Conservation (phyloP, 2,888 invertebrate species). For the Spodoptera littoralis region DNA sequence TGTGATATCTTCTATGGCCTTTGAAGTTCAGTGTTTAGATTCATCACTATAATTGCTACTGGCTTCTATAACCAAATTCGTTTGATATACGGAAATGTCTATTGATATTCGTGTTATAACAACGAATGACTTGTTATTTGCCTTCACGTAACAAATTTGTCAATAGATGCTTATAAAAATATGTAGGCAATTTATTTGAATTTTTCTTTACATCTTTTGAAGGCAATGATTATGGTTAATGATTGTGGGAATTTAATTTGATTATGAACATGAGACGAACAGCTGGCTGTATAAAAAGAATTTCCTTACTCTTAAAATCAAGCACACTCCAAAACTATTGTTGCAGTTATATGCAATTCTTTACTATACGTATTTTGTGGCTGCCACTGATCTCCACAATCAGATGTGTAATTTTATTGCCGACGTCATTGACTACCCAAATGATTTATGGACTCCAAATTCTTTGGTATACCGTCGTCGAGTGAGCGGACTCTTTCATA, state of each 20-base stretch:
- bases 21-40: slow-evolving; percentile 71
- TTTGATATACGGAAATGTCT: slow-evolving; percentile 54
- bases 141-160: slow-evolving; percentile 43
- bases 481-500: slow-evolving; percentile 66
- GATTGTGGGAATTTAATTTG: slow-evolving; percentile 1
- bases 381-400: slow-evolving; percentile 40
- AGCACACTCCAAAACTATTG: background rate
- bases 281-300: too few species aligned
- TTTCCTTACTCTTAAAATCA: too few species aligned
- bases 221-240: slow-evolving; percentile 12
- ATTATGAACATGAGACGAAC: background rate
- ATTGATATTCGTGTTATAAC: slow-evolving; percentile 49
- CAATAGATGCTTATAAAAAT: slow-evolving; percentile 17
- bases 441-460: slow-evolving; percentile 83
- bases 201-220: slow-evolving; percentile 30
- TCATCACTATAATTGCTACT: slow-evolving; percentile 68
- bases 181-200: slow-evolving; percentile 34
- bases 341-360: slow-evolving; percentile 20
- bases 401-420: slow-evolving; percentile 62
- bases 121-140: slow-evolving; percentile 37
- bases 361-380: slow-evolving; percentile 23
- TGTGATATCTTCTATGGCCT: slow-evolving; percentile 56
- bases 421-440: slow-evolving; percentile 73
- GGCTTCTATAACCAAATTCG: slow-evolving; percentile 49
- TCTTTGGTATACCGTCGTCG: slow-evolving; percentile 69